Conservation (phyloP, 1,140 invertebrate genomes). For the Catajapyx aquilonaris region DNA sequence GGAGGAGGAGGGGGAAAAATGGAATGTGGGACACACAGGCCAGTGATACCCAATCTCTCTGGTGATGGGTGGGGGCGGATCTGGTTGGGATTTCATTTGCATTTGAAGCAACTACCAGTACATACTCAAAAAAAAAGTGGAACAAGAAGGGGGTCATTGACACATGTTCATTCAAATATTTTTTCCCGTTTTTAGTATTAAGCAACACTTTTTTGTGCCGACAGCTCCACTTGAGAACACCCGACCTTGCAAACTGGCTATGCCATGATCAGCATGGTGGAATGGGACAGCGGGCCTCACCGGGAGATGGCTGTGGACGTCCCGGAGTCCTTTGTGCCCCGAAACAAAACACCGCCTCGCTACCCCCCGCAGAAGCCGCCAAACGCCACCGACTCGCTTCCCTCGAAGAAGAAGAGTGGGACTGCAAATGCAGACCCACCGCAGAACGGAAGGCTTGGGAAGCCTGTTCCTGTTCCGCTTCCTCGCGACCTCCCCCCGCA, state of each 20-base stretch:
- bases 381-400: conserved; percentile 6
- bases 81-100: too few relatives aligned
- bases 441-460: conserved; percentile 16
- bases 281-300: conserved; percentile 39
- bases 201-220: background rate
- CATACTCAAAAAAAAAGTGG: conserved; percentile 10
- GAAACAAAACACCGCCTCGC: conserved; percentile 75
- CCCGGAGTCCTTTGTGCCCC: conserved; percentile 79
- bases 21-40: too few relatives aligned
- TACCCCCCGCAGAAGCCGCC: conserved; percentile 57
- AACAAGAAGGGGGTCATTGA: conserved; percentile 10
- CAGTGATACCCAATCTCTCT: too few relatives aligned
- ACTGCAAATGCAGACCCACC: conserved; percentile 12
- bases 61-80: too few relatives aligned
- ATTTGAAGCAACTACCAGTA: too few relatives aligned
- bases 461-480: conserved; percentile 40
- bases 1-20: too few relatives aligned
- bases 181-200: background rate
- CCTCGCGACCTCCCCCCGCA: conserved; percentile 40
- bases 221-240: background rate
- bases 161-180: conserved; percentile 5
- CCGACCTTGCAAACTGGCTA: too few relatives aligned
- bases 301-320: conserved; percentile 97
- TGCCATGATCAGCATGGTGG: conserved; percentile 19
- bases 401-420: conserved; percentile 16